A percentile compares a stretch with the other conserved stretches of the same genome.
phyloP scores from a whole-genome alignment of 2,888 invertebrate genomes.

The Aphodius sticticus region DNA sequence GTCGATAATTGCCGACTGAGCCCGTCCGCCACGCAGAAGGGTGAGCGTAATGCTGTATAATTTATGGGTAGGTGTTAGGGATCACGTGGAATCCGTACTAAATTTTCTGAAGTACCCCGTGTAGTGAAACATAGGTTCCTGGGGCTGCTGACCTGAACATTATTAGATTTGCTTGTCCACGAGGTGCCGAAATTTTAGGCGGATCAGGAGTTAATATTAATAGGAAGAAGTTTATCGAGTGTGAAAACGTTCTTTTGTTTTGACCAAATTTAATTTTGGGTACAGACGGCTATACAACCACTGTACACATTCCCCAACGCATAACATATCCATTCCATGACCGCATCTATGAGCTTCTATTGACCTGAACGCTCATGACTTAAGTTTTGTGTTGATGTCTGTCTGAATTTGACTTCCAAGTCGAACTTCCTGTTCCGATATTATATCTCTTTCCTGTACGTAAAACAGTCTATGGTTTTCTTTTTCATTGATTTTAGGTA shows the following conservation, averaged over 20 bases:
- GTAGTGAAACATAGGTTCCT: not conserved
- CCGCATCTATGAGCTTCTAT: too few species aligned
- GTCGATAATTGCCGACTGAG: not conserved
- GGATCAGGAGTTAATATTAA: not conserved
- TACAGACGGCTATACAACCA: too few species aligned
- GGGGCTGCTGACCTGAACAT: not conserved
- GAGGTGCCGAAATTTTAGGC: not conserved
- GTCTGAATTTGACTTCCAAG: too few species aligned
- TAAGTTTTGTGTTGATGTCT: too few species aligned
- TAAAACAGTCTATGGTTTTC: too few species aligned
- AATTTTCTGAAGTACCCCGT: not conserved
- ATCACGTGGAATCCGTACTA: conserved; percentile 4
- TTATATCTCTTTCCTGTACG: too few species aligned
- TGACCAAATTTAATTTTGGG: too few species aligned
- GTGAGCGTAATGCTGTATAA: conserved; percentile 4
- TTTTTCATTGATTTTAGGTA: too few species aligned
- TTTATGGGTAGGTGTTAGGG: conserved; percentile 4
- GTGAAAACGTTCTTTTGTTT: not conserved
- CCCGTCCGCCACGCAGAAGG: not conserved
- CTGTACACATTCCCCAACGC: too few species aligned
- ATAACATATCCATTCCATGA: too few species aligned
- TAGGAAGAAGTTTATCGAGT: not conserved
- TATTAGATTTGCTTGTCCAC: conserved; percentile 4
- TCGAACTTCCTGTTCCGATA: too few species aligned
- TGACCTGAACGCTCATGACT: too few species aligned